Base-by-base conservation (phyloP, 2,888 invertebrate genomes). In the Pammene aurita region DNA sequence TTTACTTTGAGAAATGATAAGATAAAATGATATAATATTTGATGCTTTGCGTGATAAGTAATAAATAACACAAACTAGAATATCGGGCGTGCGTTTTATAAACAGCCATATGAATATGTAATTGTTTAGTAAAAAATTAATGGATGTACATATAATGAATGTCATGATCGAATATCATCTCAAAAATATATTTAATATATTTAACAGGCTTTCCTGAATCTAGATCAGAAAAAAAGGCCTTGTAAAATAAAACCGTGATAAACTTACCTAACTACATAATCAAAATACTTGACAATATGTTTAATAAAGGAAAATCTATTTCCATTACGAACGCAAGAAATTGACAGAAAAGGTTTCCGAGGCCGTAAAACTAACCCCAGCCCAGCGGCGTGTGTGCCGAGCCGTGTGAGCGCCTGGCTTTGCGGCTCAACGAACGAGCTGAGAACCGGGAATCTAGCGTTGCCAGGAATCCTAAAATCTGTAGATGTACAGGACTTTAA, bases 391-490 rank as follows among this genome's bases (percentile, higher is more conserved):
- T 84, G 85, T 84, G 84, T 84, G 83, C 81, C 62, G 62, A 62
- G 55, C 55, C 62, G 67, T 56, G 83, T 77, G 86, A 87, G 85
- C 84, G 82, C 80, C 80, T 80, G 74, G 84, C 85, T 89, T 89
- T 87, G 88, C 80, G 89, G 88, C 82, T 78, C 78, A 83, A 84
- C 79, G 81, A 85, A 86, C 84, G 84, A 86, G 84, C 81, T 80
- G 86, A 85, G 85, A 87, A 88, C 38, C 38, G n/a, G 7, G 11
- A 13, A 38, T 34, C 52, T 7, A 34, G 44, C 14, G 5, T 46
- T 44, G 44, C 44, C 44, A 44, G 44, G 26, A 26, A 38, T 9
- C 38, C 7, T 7, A 5, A 35, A 4, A 35, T 38, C 38, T 9
- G 38, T 38, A 38, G 38, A 38, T 38, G 38, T 26, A 4, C 26